Base-by-base conservation (phyloP, 2,888 invertebrate genomes). In the Minunthozetes semirufus region DNA sequence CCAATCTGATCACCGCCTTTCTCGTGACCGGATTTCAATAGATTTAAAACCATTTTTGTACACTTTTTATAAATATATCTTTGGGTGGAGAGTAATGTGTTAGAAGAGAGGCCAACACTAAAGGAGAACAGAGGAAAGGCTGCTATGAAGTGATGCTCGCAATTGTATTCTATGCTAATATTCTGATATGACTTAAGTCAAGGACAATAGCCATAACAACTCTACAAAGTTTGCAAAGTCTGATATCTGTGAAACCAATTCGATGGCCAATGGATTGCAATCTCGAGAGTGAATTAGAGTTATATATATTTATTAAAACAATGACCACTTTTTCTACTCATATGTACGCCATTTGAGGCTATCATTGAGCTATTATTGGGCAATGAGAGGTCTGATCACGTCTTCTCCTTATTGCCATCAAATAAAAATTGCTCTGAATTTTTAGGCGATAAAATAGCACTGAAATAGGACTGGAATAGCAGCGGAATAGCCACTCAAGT, bases 21-120 rank as follows among this genome's bases (percentile, higher is more conserved):
- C 33, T 66, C 66, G 66, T 66, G 66, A 66, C 66, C 66, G 66
- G 66, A 66, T 66, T 66, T 66, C 38, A 38, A 66, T 66, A 66
- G 59, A 33, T 33, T 33, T 33, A 33, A 33, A 33, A 50, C 17
- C 27, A 61, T n/a, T 61, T 61, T 27, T 61, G 27, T 25, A 61
- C 29, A 61, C 25, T 53, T 53, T 3, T 25, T 56, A 61, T 13
- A n/a, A 22, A 15, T 56, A 25, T 61, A 9, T 8, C 13, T 25
- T 61, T 27, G 61, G 61, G 27, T 61, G 61, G 61, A 25, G 61
- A 29, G 61, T 29, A 61, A 29, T 29, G 61, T 29, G 29, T 53
- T 53, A 19, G n/a, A 19, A 53, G 53, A 29, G 56, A 17, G 53
- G n/a, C n/a, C n/a, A n/a, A n/a, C n/a, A n/a, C n/a, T n/a, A n/a